Evolutionary conservation across 1,140 invertebrate species (phyloP), one percentile per base, ranked within the genome.

Genomic region (Doryteuthis pealeii): DNA sequence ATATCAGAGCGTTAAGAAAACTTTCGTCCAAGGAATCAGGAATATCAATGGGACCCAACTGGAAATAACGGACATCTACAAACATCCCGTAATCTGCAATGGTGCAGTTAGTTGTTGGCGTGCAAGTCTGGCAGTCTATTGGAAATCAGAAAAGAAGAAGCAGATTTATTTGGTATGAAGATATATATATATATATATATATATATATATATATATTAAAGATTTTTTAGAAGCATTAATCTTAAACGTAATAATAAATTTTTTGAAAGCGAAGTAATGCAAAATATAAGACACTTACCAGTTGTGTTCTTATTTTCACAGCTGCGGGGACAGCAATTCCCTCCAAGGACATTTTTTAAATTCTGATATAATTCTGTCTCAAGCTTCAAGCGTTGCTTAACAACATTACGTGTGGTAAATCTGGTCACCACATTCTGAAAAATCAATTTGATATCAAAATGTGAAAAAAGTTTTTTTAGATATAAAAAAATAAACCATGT

Each of bases 11-110:
- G 28, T 77, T 76, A 30, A 86, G 76, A 70, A 77, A 82, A n/a
- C 81, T 65, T 62, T 83, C 82, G 28, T 82, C 78, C 0, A 86
- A 81, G 58, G 79, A 76, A 35, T 35, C 22, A 0, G 84, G 82
- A 22, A 86, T 85, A 10, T 72, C 70, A 1, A 86, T 77, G 5
- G 77, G 40, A 18, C 80, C 79, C 33, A 86, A 68, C 70, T 85
- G 82, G 71, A 85, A 83, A 70, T 81, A 85, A 35, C 80, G 78
- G 15, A 86, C 84, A 74, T 85, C 80, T 1, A 80, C 82, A 77
- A 78, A 84, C n/a, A 85, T 72, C 0, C 85, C 85, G 32, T 83
- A 82, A 22, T 85, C 79, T 26, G 76, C 77, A 22, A 74, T 72
- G 10, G 72, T 58, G 71, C 85, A 86, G 2, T 32, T 62, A 0